Evolutionary conservation across 1,140 invertebrate species (phyloP), one percentile per base, ranked within the genome.

Genomic region (Colletes gigas): DNA sequence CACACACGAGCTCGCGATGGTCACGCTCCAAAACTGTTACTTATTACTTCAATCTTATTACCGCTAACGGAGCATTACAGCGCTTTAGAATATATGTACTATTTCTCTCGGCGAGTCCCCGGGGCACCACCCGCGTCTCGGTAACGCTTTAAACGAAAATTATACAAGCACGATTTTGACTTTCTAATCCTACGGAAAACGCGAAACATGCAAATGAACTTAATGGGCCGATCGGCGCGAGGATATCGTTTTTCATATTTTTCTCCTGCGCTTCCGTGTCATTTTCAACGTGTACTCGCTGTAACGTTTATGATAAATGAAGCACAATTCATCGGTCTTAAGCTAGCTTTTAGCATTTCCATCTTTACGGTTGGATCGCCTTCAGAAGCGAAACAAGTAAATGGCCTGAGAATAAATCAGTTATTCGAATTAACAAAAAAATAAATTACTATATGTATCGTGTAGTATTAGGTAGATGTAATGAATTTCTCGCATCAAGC

Each of bases 1-100:
- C 63, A 63, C 74, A 78, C 81, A 74, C 85, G 55, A 72, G 67
- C 80, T 83, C 39, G 54, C 44, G 68, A 70, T 85, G 84, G 92
- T 93, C 92, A 93, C 92, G 92, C 92, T 93, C 92, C 90, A 92
- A 92, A 93, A 93, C 91, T 85, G 88, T 89, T 81, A 62, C 88
- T 92, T 90, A 91, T 92, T 92, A 91, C 89, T 89, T 90, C 88
- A 90, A 89, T 90, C 90, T 88, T 91, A 92, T 89, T 91, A 91
- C 80, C 83, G 83, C 84, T 90, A 90, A 88, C 89, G 87, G 88
- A 74, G 83, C 86, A 88, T 88, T 88, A 88, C 83, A 81, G 79
- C 62, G 54, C 81, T 84, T 83, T 71, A 74, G 75, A 86, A 82
- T 88, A 65, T n/a, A n/a, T n/a, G n/a, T n/a, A 75, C 21, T 21